Conservation (phyloP, 1,140 invertebrate species). For the Anastatus disparis region DNA sequence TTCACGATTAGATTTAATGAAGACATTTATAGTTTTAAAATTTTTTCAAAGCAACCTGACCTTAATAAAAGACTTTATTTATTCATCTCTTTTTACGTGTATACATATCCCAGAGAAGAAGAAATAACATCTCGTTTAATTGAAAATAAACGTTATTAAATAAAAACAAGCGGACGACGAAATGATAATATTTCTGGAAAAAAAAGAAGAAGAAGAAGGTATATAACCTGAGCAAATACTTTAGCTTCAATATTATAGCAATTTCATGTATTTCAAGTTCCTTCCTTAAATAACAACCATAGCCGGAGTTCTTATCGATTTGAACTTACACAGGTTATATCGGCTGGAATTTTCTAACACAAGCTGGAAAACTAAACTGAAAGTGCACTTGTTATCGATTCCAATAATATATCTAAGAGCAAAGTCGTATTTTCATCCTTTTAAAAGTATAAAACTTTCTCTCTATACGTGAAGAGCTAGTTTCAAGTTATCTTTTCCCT, state of each 20-base stretch:
- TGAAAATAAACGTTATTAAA: conserved; percentile 25
- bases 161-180: conserved; percentile 12
- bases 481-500: conserved; percentile 24
- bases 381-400: conserved; percentile 38
- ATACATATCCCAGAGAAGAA: no score
- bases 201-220: not conserved
- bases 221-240: conserved; percentile 22
- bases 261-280: conserved; percentile 35
- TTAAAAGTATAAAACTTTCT: conserved; percentile 35
- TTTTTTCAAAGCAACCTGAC: conserved; percentile 9
- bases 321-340: conserved; percentile 20
- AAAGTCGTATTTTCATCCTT: conserved; percentile 38
- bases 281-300: conserved; percentile 31
- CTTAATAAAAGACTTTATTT: not conserved
- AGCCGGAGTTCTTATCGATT: conserved; percentile 36
- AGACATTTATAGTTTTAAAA: conserved; percentile 18
- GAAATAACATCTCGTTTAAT: not conserved
- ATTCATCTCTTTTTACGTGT: not conserved
- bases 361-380: not conserved
- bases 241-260: conserved; percentile 30
- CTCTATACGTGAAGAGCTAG: not conserved
- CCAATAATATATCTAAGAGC: conserved; percentile 34
- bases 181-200: conserved; percentile 36
- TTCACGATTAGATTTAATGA: conserved; percentile 24
- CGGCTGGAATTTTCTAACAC: not conserved